Evolutionary conservation across 2,113 vertebrate species (phyloP).

Genomic region (Piliocolobus tephrosceles): DNA sequence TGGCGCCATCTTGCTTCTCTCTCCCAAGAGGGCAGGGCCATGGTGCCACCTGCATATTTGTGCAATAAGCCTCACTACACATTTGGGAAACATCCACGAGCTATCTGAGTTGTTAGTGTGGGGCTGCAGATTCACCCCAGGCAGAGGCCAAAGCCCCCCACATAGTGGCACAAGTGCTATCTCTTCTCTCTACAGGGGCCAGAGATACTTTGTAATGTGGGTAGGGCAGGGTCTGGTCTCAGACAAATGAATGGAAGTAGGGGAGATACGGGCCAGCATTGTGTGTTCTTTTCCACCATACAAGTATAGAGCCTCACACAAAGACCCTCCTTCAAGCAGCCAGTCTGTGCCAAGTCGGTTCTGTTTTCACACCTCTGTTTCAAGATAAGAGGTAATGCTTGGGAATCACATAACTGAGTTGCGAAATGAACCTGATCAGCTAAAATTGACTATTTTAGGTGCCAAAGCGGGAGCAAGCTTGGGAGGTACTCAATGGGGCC

Average conservation of each 20-base stretch:
- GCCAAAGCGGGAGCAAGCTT: conserved; percentile 63
- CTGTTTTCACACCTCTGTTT: conserved; percentile 71
- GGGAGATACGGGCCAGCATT: not conserved
- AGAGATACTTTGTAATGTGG: not conserved
- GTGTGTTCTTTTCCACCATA: not conserved
- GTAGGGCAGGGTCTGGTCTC: not conserved
- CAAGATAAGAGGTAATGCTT: conserved; percentile 69
- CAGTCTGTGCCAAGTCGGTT: not conserved
- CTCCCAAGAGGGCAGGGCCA: not conserved
- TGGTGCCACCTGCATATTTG: not conserved
- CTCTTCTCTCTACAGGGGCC: not conserved
- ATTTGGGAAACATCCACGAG: not conserved
- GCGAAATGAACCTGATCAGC: conserved; percentile 63
- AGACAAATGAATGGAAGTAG: not conserved
- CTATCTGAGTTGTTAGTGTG: not conserved
- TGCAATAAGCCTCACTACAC: not conserved
- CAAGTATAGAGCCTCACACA: conserved; percentile 50
- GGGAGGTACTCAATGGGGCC: conserved; percentile 60
- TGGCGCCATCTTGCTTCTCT: not conserved
- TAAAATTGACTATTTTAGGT: conserved; percentile 65
- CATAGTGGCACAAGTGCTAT: not conserved
- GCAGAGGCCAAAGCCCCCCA: not conserved
- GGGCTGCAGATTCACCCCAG: not conserved
- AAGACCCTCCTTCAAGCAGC: conserved; percentile 65
- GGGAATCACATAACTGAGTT: conserved; percentile 70